Conservation (phyloP, 1,140 invertebrate species). For the Eumeta japonica region DNA sequence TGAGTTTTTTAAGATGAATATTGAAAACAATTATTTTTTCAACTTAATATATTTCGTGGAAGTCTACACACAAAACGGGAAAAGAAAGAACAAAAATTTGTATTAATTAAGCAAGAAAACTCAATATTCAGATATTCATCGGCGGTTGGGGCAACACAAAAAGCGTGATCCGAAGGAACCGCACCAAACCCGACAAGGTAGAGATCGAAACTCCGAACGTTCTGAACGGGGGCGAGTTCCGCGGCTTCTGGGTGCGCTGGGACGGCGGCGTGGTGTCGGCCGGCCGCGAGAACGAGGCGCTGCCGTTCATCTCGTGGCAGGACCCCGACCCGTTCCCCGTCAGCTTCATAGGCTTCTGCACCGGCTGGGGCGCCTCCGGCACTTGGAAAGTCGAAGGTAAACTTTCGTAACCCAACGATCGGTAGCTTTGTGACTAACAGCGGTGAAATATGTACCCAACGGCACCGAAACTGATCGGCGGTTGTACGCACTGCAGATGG, state of each 20-base stretch:
- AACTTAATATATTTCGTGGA: too few relatives aligned
- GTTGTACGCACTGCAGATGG: constrained; percentile 42
- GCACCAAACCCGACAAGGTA: constrained; percentile 73
- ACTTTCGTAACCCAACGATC: constrained; percentile 6
- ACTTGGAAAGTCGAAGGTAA: constrained; percentile 80
- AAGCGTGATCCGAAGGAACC: constrained; percentile 78
- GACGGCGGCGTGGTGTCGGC: constrained; percentile 65
- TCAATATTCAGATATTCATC: constrained; percentile 74
- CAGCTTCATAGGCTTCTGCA: constrained; percentile 75
- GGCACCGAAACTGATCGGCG: constrained; percentile 14
- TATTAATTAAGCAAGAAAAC: constrained; percentile 5
- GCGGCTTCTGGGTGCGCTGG: constrained; percentile 83
- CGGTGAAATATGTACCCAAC: constrained; percentile 49
- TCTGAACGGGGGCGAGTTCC: constrained; percentile 68
- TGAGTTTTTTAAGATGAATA: too few relatives aligned
- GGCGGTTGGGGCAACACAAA: constrained; percentile 83
- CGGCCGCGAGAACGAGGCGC: constrained; percentile 67
- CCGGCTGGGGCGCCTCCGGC: constrained; percentile 81
- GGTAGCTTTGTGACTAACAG: neutral
- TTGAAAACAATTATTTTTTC: too few relatives aligned
- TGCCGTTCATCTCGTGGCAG: constrained; percentile 69
- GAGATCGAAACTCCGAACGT: constrained; percentile 70
- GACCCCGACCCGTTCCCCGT: constrained; percentile 70
- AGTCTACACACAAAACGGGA: too few relatives aligned
- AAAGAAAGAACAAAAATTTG: too few relatives aligned